Base-by-base conservation (phyloP, 2,797 vertebrate genomes). In the Adrianichthys oophorus region DNA sequence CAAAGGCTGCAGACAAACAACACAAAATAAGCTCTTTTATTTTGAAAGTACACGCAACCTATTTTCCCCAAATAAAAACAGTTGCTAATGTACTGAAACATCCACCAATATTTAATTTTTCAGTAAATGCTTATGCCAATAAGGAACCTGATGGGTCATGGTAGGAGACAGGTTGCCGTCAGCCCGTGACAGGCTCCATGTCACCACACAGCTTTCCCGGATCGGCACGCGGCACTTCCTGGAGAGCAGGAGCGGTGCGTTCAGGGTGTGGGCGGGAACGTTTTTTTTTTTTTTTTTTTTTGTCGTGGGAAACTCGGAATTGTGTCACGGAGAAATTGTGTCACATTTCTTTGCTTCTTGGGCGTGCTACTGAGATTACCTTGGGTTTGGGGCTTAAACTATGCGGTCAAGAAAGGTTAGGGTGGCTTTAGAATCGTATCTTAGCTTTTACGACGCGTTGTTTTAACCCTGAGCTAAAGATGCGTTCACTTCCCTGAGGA, bases 111-210 rank as follows among this genome's bases (percentile, higher is more conserved):
- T 12, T 12, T 12, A 32, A 12, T 32, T 32, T 32, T 32, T 32
- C 3, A 32, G 8, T 12, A 32, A 3, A 32, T 12, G 10, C 2
- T 32, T 32, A 32, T 2, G 8, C 10, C 8, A 32, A 32, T 32
- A 32, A 32, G 8, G 10, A 3, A 32, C 8, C 32, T 32, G 10
- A 32, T 48, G 68, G 41, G 51, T 61, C 51, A 52, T 61, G 44
- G 65, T 65, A 48, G 52, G 70, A 75, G 65, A 72, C 77, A 67
- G 55, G 72, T 74, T 56, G 51, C 79, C 71, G 79, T 82, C 80
- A 82, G 76, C 80, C 82, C 50, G 82, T 80, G 85, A 80, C 84
- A 80, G 79, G 84, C 84, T 70, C 84, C 65, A 45, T 68, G 71
- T 82, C 78, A 79, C 57, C 66, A 62, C 65, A 66, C 60, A 74